These are phyloP conservation scores for Ailuropoda melanoleuca DNA, from an alignment of 2,113 vertebrate genomes.

Conservation along the genomic window DNA sequence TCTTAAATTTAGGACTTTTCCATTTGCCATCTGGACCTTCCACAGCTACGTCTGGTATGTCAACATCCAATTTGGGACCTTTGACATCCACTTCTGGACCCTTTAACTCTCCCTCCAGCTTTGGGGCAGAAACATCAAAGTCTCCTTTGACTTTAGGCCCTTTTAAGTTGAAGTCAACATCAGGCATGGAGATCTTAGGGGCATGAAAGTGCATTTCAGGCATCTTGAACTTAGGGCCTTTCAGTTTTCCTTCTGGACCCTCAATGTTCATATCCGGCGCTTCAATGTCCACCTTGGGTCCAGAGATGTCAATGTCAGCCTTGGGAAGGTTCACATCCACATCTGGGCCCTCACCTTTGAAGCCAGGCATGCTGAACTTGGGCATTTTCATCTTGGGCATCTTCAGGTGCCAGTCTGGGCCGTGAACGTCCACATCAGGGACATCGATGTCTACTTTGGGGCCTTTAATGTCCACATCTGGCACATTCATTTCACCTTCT, in stretches of 20 bases:
- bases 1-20: constrained; percentile 72
- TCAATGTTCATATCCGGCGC: background rate
- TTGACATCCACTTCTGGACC: constrained; percentile 57
- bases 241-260: constrained; percentile 70
- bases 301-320: background rate
- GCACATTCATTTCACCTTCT: constrained; percentile 71
- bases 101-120: constrained; percentile 71
- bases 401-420: constrained; percentile 81
- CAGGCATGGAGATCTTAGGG: constrained; percentile 79
- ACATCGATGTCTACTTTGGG: background rate
- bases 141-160: constrained; percentile 73
- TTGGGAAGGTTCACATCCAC: background rate
- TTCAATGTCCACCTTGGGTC: constrained; percentile 69
- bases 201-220: constrained; percentile 76
- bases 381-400: constrained; percentile 83
- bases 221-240: constrained; percentile 83
- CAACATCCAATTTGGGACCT: constrained; percentile 65
- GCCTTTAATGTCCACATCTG: background rate
- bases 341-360: constrained; percentile 66
- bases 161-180: constrained; percentile 79
- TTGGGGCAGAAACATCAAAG: constrained; percentile 43
- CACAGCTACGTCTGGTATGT: constrained; percentile 57
- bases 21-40: constrained; percentile 64
- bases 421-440: constrained; percentile 65
- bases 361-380: constrained; percentile 62